phyloP scores from a whole-genome alignment of 2,888 invertebrate species.

The Nemoura dubitans region DNA sequence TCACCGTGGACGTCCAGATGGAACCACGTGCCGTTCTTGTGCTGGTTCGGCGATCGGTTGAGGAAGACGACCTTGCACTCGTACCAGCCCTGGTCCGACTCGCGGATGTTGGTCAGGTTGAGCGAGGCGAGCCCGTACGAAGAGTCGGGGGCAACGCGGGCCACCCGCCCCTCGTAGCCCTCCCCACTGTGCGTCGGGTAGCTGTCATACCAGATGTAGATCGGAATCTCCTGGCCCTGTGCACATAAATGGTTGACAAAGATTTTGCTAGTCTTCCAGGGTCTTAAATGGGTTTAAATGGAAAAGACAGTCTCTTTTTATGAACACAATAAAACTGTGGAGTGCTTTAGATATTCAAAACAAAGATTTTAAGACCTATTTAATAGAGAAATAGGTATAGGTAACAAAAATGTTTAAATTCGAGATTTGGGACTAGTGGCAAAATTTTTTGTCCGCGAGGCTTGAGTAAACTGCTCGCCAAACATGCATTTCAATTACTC shows the following conservation, averaged over 20 bases:
- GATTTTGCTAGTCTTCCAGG: too few species aligned
- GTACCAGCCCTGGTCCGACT: constrained; percentile 97
- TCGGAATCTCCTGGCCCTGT: constrained; percentile 94
- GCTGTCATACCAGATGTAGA: constrained; percentile 98
- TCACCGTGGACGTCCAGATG: constrained; percentile 92
- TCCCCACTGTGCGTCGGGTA: constrained; percentile 96
- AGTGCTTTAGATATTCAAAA: too few species aligned
- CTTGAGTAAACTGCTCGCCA: too few species aligned
- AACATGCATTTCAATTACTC: too few species aligned
- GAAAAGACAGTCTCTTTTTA: too few species aligned
- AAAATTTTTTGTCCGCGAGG: too few species aligned
- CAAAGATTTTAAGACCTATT: too few species aligned
- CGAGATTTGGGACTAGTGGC: too few species aligned
- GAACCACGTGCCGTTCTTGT: constrained; percentile 97
- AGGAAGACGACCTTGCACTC: constrained; percentile 94
- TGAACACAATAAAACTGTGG: too few species aligned
- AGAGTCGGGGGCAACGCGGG: constrained; percentile 86
- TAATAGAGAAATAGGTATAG: too few species aligned
- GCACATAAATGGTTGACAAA: constrained; percentile 54
- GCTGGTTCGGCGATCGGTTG: constrained; percentile 90
- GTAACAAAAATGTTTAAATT: too few species aligned
- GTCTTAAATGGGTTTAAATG: too few species aligned
- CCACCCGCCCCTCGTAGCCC: constrained; percentile 92
- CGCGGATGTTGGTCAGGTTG: constrained; percentile 93
- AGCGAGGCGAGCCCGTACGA: constrained; percentile 92